Evolutionary conservation across 53 echinoderm and acorn worm genomes (phyloP).

Genomic region (Hippasteria phrygiana): DNA sequence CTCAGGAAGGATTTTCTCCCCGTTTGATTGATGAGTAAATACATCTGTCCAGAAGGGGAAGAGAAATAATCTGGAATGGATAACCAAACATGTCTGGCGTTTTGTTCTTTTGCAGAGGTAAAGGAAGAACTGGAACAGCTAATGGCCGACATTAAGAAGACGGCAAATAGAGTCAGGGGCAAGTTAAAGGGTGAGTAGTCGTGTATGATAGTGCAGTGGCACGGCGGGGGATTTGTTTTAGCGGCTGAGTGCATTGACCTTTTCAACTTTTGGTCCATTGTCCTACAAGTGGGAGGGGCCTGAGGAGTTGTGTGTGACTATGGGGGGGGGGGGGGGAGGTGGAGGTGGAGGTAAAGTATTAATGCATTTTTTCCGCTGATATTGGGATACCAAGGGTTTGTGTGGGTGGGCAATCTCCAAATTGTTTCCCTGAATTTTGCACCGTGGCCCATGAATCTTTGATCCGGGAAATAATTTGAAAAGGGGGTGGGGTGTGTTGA

Average conservation of each 20-base stretch:
- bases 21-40: slow-evolving; percentile 5
- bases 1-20: neutral
- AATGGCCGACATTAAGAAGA: slow-evolving; percentile 99
- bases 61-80: neutral
- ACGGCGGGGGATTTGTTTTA: neutral
- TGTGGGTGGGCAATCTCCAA: no score
- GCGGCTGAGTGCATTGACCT: neutral
- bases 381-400: no score
- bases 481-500: no score
- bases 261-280: no score
- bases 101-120: slow-evolving; percentile 76
- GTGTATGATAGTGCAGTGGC: neutral
- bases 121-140: slow-evolving; percentile 96
- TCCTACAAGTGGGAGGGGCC: no score
- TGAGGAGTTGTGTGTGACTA: no score
- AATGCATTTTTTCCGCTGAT: no score
- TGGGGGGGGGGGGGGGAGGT: no score
- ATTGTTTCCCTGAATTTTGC: no score
- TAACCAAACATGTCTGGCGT: neutral
- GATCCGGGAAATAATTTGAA: no score
- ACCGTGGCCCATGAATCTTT: no score
- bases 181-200: slow-evolving; percentile 92
- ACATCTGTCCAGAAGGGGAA: neutral
- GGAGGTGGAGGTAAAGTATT: no score
- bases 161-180: slow-evolving; percentile 97